A percentile compares a stretch with the other conserved stretches of the same genome.
Conservation (phyloP, 2,113 vertebrate species). For the Felis chaus region DNA sequence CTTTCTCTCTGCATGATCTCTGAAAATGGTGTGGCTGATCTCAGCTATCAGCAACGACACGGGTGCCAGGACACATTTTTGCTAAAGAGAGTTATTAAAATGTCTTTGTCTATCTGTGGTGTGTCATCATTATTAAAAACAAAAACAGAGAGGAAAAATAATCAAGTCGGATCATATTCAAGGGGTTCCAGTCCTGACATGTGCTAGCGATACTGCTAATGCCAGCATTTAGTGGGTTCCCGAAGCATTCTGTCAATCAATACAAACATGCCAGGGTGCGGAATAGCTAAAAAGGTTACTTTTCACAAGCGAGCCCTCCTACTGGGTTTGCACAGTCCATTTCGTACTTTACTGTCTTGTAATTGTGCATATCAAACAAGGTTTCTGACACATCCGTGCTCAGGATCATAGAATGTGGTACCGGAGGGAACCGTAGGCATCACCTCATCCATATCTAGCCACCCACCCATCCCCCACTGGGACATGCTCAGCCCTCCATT, state of each 20-base stretch:
- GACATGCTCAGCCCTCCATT: background rate
- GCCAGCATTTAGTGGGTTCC: slow-evolving; percentile 39
- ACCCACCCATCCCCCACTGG: accelerated
- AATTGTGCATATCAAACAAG: background rate
- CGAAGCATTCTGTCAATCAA: slow-evolving; percentile 36
- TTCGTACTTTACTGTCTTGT: background rate
- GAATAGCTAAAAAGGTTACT: slow-evolving; percentile 30
- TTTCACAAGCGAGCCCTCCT: background rate
- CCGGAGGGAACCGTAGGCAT: background rate
- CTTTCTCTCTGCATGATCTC: slow-evolving; percentile 77
- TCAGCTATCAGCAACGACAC: slow-evolving; percentile 66
- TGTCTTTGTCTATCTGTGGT: slow-evolving; percentile 75
- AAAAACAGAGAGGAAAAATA: slow-evolving; percentile 72
- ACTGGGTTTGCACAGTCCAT: background rate
- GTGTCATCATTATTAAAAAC: slow-evolving; percentile 73
- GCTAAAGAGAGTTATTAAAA: slow-evolving; percentile 81
- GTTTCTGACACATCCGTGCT: background rate
- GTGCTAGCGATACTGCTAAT: slow-evolving; percentile 35
- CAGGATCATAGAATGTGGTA: background rate
- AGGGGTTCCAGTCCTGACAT: slow-evolving; percentile 38
- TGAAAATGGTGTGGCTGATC: slow-evolving; percentile 74
- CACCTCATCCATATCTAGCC: background rate
- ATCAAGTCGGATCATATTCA: slow-evolving; percentile 61
- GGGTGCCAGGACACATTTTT: slow-evolving; percentile 76
- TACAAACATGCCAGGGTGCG: background rate